Conservation (phyloP, 2,888 invertebrate genomes). For the Acleris literana region DNA sequence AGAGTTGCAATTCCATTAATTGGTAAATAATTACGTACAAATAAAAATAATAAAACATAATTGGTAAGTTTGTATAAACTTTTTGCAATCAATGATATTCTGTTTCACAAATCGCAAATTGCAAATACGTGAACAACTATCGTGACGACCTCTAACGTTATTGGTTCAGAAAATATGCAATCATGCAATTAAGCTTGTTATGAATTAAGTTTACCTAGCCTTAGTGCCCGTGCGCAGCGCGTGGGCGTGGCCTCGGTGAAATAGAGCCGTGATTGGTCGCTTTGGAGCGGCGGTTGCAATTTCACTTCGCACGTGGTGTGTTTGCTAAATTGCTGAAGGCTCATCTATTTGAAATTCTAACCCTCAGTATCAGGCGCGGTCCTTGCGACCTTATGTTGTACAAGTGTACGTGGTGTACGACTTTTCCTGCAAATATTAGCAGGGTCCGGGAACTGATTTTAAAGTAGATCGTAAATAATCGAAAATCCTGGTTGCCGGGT, state of each 20-base stretch:
- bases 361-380: not conserved
- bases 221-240: slow-evolving; percentile 50
- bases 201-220: slow-evolving; percentile 34
- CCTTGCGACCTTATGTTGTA: not conserved
- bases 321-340: slow-evolving; percentile 55
- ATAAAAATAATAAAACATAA: not conserved
- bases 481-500: too few relatives aligned
- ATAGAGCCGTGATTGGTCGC: slow-evolving; percentile 63
- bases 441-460: too few relatives aligned
- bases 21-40: too few relatives aligned
- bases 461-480: too few relatives aligned
- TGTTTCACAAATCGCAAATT: slow-evolving; percentile 22
- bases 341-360: slow-evolving; percentile 19
- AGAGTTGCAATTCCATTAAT: too few relatives aligned
- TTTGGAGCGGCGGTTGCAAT: slow-evolving; percentile 70
- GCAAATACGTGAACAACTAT: slow-evolving; percentile 30
- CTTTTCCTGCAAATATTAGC: too few relatives aligned
- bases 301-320: slow-evolving; percentile 64
- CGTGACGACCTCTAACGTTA: slow-evolving; percentile 36
- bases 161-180: slow-evolving; percentile 36
- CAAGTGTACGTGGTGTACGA: too few relatives aligned
- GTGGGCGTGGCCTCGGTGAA: slow-evolving; percentile 71
- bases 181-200: slow-evolving; percentile 33
- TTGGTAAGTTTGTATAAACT: slow-evolving; percentile 4
- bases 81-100: slow-evolving; percentile 16